Base-by-base conservation (phyloP, 2,797 vertebrate genomes). In the Parambassis ranga region DNA sequence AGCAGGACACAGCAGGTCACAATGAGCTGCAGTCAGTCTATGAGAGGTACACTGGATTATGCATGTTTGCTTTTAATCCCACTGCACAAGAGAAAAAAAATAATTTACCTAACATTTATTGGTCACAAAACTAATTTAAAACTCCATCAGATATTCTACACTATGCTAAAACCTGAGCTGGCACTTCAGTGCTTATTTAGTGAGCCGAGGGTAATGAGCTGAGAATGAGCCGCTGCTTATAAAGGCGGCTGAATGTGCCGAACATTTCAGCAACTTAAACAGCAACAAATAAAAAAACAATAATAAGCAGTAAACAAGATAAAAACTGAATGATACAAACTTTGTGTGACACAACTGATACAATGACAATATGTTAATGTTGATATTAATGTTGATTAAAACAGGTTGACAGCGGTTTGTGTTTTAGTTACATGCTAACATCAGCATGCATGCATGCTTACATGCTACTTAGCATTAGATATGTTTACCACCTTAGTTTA, bases 221-320 rank as follows among this genome's bases (percentile, higher is more conserved):
- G 11, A 23, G n/a, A 71, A 33, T 53, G 2, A 39, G 35, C 9
- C 0, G 2, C 47, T 62, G 49, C 66, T 55, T 63, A 35, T 57
- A 60, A 33, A 52, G 65, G 65, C 65, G 64, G 42, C 36, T 68
- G 18, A 38, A 51, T 26, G 36, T 31, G 75, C 63, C 55, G 53
- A 71, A 7, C 7, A 7, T 16, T 46, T 44, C 39, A 33, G 9
- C 23, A 38, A n/a, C n/a, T n/a, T n/a, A n/a, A n/a, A n/a, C n/a
- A n/a, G n/a, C n/a, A n/a, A n/a, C n/a, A n/a, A n/a, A n/a, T n/a
- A n/a, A n/a, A n/a, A n/a, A n/a, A n/a, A n/a, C n/a, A n/a, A n/a
- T n/a, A n/a, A n/a, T n/a, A n/a, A n/a, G n/a, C n/a, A n/a, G n/a
- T n/a, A n/a, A n/a, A n/a, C n/a, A n/a, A n/a, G n/a, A n/a, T n/a